phyloP scores from a whole-genome alignment of 2,113 vertebrate species.

The Lichenostomus cassidix region DNA sequence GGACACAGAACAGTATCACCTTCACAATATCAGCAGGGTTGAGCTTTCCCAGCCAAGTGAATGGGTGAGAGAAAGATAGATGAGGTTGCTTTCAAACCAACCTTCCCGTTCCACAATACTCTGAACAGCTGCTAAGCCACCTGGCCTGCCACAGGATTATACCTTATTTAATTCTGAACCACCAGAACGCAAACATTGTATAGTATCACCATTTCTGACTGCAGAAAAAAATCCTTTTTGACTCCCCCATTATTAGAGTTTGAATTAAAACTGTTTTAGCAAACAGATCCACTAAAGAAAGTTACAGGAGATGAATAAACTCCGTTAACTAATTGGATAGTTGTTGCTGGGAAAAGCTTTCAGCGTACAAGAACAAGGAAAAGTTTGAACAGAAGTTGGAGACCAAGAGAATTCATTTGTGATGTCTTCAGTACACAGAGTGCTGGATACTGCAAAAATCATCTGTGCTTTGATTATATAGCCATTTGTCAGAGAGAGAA shows the following conservation, averaged over 20 bases:
- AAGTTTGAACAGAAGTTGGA: background rate
- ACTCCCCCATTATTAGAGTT: background rate
- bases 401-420: background rate
- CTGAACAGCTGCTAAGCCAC: constrained; percentile 51
- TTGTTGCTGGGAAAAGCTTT: background rate
- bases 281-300: background rate
- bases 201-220: background rate
- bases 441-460: background rate
- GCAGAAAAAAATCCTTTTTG: background rate
- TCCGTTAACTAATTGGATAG: background rate
- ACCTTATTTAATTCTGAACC: constrained; percentile 3
- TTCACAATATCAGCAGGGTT: background rate
- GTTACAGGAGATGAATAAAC: background rate
- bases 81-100: constrained; percentile 20
- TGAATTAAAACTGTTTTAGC: background rate
- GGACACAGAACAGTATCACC: background rate
- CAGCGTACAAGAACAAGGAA: background rate
- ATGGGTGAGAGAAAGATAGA: constrained; percentile 35
- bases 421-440: background rate
- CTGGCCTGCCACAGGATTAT: constrained; percentile 3
- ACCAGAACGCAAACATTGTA: background rate
- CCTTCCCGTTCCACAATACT: background rate
- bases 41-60: background rate
- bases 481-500: background rate
- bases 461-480: background rate